Base-by-base conservation (phyloP, 2,797 vertebrate species). In the Poeciliopsis gracilis region DNA sequence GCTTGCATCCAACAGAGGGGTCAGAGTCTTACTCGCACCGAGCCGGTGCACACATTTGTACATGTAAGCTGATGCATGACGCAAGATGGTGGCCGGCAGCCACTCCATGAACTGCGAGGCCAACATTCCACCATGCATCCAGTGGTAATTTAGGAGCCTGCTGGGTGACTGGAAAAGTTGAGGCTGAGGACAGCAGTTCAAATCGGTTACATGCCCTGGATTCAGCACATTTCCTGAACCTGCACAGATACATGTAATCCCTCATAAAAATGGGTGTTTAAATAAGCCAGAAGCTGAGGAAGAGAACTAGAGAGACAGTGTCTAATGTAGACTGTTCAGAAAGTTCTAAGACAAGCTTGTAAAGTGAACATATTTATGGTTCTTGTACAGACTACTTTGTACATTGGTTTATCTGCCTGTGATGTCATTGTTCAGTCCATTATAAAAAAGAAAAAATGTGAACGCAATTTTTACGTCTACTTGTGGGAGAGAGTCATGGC, bases 101-200 rank as follows among this genome's bases (percentile, higher is more conserved):
- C 86, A 88, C 77, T 83, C 57, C 78, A 80, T 82, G 91, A 93
- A 88, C 90, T 88, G 88, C 72, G 25, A 81, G 82, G 87, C 90
- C 91, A 93, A 85, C 86, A 94, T 95, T 94, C 88, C 90, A 79
- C 77, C 80, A 87, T 77, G 53, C 69, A 81, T 86, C 86, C 85
- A 90, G 70, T 30, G 61, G 74, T 86, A 88, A 93, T 91, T 94
- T 93, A 92, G 90, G 90, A 92, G 77, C 81, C 82, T 74, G 28
- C 73, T 61, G 87, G 74, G 77, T 80, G 78, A 83, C 78, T 81
- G 74, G 77, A 83, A 76, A 85, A 86, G 72, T 86, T 80, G 72
- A 77, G 72, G 81, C 67, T 79, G 78, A 84, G 84, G 79, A 87
- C 82, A 80, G 5, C 46, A 59, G 86, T 82, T 86, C 81, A 90